Evolutionary conservation across 2,797 vertebrate species (phyloP).

Genomic region (Aratinga solstitialis): DNA sequence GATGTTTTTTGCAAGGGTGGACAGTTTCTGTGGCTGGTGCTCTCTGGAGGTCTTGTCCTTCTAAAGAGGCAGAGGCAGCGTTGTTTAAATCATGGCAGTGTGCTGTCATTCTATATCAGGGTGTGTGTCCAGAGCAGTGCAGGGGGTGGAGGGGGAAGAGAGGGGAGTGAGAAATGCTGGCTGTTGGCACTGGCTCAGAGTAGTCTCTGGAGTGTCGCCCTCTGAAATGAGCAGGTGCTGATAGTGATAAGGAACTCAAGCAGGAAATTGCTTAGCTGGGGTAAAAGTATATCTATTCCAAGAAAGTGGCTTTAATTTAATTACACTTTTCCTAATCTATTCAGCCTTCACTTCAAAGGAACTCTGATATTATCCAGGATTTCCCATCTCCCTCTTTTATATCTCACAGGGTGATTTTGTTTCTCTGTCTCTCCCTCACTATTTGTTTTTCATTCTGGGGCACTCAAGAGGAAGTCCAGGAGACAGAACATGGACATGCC

Average conservation of each 20-base stretch:
- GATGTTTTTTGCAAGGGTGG: background rate
- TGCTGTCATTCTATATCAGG: constrained; percentile 79
- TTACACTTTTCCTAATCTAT: constrained; percentile 26
- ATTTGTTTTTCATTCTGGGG: background rate
- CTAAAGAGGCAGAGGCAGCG: constrained; percentile 17
- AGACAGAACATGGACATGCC: background rate
- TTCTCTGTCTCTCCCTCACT: background rate
- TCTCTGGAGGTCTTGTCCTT: constrained; percentile 45
- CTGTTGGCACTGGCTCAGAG: constrained; percentile 69
- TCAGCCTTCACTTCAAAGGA: constrained; percentile 68
- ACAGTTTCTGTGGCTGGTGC: constrained; percentile 12
- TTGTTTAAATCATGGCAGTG: constrained; percentile 59
- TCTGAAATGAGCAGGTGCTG: constrained; percentile 77
- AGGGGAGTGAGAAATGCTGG: constrained; percentile 45
- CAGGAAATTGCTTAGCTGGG: constrained; percentile 74
- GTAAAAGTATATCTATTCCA: constrained; percentile 53
- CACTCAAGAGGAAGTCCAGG: background rate
- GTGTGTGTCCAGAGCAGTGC: constrained; percentile 16
- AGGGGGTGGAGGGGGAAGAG: background rate
- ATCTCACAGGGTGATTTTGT: background rate
- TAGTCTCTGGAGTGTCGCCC: constrained; percentile 72
- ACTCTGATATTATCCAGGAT: constrained; percentile 33
- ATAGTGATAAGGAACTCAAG: constrained; percentile 69
- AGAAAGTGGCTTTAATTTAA: constrained; percentile 44
- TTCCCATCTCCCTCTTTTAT: background rate